phyloP scores from a whole-genome alignment of 2,888 invertebrate species.

The Drosophila neonasuta region DNA sequence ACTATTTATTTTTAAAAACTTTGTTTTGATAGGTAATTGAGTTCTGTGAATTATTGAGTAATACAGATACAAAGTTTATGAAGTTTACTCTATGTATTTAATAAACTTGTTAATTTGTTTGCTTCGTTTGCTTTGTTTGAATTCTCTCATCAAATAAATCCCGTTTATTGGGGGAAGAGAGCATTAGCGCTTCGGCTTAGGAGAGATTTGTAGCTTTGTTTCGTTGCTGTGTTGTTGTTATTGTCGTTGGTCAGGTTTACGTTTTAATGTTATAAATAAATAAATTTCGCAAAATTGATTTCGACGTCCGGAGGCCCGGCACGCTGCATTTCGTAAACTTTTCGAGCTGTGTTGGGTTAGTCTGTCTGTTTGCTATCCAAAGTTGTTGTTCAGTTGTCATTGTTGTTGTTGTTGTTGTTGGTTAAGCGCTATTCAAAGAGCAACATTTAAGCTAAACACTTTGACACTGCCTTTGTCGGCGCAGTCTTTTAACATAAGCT shows the following conservation, averaged over 20 bases:
- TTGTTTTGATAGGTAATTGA: background rate
- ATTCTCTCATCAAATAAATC: background rate
- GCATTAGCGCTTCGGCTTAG: constrained; percentile 18
- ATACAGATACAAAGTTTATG: too few relatives aligned
- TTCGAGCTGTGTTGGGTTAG: constrained; percentile 41
- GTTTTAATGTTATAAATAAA: constrained; percentile 64
- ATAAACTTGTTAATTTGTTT: background rate
- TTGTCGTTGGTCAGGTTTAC: constrained; percentile 66
- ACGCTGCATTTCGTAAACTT: constrained; percentile 67
- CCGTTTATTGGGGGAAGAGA: background rate
- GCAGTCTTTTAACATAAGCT: background rate
- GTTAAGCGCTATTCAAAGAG: constrained; percentile 33
- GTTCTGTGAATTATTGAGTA: too few relatives aligned
- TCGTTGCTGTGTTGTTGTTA: constrained; percentile 18
- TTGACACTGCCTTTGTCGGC: constrained; percentile 18
- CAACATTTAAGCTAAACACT: constrained; percentile 19
- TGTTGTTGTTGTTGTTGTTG: constrained; percentile 23
- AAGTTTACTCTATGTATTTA: background rate
- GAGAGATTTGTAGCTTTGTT: background rate
- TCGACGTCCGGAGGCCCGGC: constrained; percentile 43
- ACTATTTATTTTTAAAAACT: background rate
- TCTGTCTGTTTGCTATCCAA: constrained; percentile 35
- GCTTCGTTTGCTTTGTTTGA: background rate
- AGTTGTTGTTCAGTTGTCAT: constrained; percentile 16
- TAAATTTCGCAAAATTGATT: constrained; percentile 71